Base-by-base conservation (phyloP, 2,888 invertebrate genomes). In the Scaptodrosophila latifasciaeformis region DNA sequence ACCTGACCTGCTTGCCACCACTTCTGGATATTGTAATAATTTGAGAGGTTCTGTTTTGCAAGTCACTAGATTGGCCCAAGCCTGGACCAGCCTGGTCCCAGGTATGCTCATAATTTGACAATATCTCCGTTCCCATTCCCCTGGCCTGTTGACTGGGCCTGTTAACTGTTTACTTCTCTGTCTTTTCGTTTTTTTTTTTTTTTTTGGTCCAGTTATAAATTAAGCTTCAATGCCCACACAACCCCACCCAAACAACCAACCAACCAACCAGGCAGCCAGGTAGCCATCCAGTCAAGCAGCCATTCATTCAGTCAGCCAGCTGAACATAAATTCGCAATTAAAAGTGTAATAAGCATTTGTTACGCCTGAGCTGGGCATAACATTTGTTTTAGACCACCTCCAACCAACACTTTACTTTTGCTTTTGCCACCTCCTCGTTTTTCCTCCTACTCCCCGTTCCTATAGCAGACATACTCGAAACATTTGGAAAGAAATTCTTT, bases 311-410 rank as follows among this genome's bases (percentile, higher is more conserved):
- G 4, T 13, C 21, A 13, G 37, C 37, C 24, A 18, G 44, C 34
- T 51, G 30, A 42, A 58, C 61, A 61, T 61, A 55, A 64, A 63
- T 63, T 59, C 52, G 46, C 62, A 65, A 65, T 65, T 65, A 65
- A 62, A 65, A 65, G 62, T 50, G 66, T 66, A 65, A 65, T 65
- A 65, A 65, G 66, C 54, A 62, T 65, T 65, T 62, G 62, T 66
- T 59, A 62, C 62, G 62, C 66, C 50, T 37, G 50, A 43, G 55
- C 62, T 44, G 62, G 55, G 65, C 58, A 65, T 65, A 62, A 59
- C 54, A 62, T 56, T 65, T 59, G 39, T 29, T 12, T 37, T 37
- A 10, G n/a, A n/a, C n/a, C n/a, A n/a, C n/a, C n/a, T n/a, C n/a
- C n/a, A n/a, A n/a, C n/a, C n/a, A n/a, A n/a, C n/a, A n/a, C 18